Evolutionary conservation across 2,888 invertebrate species (phyloP).

Genomic region (Hanleya hanleyi): DNA sequence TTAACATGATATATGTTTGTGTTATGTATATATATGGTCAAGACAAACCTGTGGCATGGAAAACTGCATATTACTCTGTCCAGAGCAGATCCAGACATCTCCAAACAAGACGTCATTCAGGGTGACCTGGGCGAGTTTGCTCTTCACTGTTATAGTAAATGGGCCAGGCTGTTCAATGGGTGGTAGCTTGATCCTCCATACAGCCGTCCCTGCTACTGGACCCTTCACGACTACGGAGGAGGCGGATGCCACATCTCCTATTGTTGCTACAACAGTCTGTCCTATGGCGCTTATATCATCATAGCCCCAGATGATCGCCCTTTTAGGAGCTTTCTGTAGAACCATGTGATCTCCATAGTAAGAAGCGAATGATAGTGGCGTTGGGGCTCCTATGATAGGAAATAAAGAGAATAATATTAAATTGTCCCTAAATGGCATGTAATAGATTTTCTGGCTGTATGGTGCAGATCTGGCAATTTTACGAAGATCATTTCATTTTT

Average conservation of each 20-base stretch:
- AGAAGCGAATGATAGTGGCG: constrained; percentile 4
- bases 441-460: too few species aligned
- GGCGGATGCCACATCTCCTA: too few species aligned
- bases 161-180: background rate
- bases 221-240: background rate
- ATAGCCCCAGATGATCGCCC: constrained; percentile 57
- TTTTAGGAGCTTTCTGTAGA: constrained; percentile 50
- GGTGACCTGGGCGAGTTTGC: background rate
- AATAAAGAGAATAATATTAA: too few species aligned
- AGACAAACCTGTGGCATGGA: background rate
- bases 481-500: too few species aligned
- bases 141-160: background rate
- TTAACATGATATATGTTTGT: too few species aligned
- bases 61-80: background rate
- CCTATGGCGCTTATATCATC: background rate
- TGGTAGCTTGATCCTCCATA: background rate
- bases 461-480: too few species aligned
- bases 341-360: constrained; percentile 63
- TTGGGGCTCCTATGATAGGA: too few species aligned
- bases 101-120: background rate
- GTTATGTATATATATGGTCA: too few species aligned
- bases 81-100: background rate
- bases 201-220: background rate
- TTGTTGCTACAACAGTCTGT: background rate
- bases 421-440: too few species aligned